Evolutionary conservation across 2,797 vertebrate genomes (phyloP).

Genomic region (Sarcophilus harrisii): DNA sequence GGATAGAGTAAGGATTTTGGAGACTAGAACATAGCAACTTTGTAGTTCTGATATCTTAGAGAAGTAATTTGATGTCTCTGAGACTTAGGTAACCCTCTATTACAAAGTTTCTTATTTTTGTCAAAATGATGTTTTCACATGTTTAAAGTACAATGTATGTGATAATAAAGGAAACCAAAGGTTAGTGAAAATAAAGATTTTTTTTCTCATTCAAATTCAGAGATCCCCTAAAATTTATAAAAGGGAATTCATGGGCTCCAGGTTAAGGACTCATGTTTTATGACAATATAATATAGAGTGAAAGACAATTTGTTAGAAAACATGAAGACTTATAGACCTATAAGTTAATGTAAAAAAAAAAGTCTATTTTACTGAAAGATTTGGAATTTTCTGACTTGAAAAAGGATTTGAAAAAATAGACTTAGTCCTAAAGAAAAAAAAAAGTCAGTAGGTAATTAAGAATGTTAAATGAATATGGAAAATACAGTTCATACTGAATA

Average conservation of each 20-base stretch:
- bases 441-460: background rate
- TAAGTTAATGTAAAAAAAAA: background rate
- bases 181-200: background rate
- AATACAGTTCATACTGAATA: background rate
- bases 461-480: background rate
- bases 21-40: background rate
- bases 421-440: background rate
- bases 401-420: background rate
- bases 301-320: background rate
- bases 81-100: background rate
- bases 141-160: background rate
- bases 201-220: background rate
- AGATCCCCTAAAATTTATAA: background rate
- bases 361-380: background rate
- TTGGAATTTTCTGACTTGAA: background rate
- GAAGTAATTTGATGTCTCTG: background rate
- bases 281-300: background rate
- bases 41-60: background rate
- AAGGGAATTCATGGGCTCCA: background rate
- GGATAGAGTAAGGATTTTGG: background rate
- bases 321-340: background rate
- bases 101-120: background rate
- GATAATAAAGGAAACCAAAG: background rate
- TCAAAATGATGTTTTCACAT: background rate
- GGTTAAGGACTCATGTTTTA: background rate